Conservation (phyloP, 1,140 invertebrate species). For the Littorina saxatilis region DNA sequence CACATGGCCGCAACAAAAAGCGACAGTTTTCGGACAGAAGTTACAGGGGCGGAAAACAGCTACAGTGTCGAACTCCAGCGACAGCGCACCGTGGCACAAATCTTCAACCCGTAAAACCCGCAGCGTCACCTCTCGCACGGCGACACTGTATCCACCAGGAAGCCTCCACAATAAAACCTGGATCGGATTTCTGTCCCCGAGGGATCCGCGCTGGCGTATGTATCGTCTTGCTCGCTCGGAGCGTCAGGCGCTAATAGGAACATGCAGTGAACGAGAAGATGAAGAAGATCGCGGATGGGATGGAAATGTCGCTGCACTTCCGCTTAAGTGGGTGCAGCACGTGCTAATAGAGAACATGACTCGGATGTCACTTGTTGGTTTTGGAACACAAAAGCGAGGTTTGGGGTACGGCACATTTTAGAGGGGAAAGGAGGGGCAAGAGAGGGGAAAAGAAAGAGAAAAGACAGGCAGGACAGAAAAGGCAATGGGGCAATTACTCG, state of each 20-base stretch:
- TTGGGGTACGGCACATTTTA: too few species aligned
- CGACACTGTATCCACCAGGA: not conserved
- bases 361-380: slow-evolving; percentile 18
- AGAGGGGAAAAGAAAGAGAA: not conserved
- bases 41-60: not conserved
- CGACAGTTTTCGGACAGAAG: not conserved
- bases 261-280: not conserved
- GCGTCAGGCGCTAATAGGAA: slow-evolving; percentile 21
- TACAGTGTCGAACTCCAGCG: not conserved
- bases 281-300: not conserved
- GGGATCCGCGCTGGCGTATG: not conserved
- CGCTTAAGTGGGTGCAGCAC: not conserved
- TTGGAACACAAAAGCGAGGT: not conserved
- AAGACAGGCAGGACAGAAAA: not conserved
- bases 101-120: slow-evolving; percentile 2
- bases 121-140: not conserved
- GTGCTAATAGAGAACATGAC: not conserved
- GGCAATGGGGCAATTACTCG: not conserved
- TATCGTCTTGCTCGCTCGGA: not conserved
- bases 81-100: not conserved
- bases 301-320: not conserved
- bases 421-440: not conserved
- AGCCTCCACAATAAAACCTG: slow-evolving; percentile 14
- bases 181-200: slow-evolving; percentile 16
- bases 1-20: too few species aligned